Evolutionary conservation across 2,113 vertebrate genomes (phyloP), one percentile per base, ranked within the genome.

Genomic region (Monopterus albus): DNA sequence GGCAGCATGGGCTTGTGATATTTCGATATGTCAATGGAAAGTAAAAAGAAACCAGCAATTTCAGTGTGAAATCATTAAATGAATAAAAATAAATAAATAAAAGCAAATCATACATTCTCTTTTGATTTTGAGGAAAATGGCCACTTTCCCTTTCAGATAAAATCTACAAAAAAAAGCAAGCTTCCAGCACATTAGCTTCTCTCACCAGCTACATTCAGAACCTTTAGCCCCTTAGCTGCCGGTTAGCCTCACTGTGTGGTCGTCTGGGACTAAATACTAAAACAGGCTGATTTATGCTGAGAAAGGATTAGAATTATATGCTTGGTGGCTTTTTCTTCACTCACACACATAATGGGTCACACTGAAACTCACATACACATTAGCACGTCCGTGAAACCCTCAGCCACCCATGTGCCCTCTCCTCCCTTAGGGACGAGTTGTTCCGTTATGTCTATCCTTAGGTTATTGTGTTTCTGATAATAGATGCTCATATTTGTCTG

Each of bases 221-320:
- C n/a, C n/a, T n/a, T n/a, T n/a, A n/a, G n/a, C n/a, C n/a, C n/a
- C n/a, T n/a, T n/a, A n/a, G n/a, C n/a, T n/a, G n/a, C n/a, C n/a
- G n/a, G n/a, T n/a, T n/a, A n/a, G n/a, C n/a, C 58, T 75, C 42
- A 8, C 40, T 85, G 80, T 77, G 82, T 83, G 84, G 82, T 85
- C 51, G 59, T 62, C 51, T 45, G 60, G 51, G 57, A 67, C 42
- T 28, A 65, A 82, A 78, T 35, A 8, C 26, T 15, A 36, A 61
- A 74, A 51, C 33, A 38, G 50, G 15, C 64, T 51, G 81, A 57
- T 52, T 79, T 68, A 69, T 12, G 55, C 65, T 74, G 78, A 47
- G 71, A 78, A 64, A 77, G 70, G 82, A 87, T 87, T 83, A 79
- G 40, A 83, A 66, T 77, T 72, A 72, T 77, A 63, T 81, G 76